Evolutionary conservation across 2,113 vertebrate genomes (phyloP).

Genomic region (Mormyrus iriodes): DNA sequence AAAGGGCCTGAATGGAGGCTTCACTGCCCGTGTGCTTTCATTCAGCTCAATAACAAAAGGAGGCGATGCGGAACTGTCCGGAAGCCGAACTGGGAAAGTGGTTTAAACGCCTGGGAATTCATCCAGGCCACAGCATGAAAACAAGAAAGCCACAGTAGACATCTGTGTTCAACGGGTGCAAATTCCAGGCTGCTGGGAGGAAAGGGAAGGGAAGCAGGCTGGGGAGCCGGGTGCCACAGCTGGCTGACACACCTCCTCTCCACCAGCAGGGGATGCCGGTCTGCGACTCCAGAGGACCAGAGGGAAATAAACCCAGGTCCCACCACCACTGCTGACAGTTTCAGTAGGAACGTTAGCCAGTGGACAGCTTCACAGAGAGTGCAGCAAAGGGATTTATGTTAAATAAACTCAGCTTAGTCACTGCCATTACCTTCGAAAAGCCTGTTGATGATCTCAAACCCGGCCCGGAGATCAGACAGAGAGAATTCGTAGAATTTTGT

Average conservation of each 20-base stretch:
- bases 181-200: neutral
- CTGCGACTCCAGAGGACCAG: neutral
- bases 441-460: constrained; percentile 85
- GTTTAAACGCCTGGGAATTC: neutral
- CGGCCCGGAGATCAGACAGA: constrained; percentile 87
- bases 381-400: neutral
- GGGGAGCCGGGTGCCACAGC: neutral
- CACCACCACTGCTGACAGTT: too few species aligned
- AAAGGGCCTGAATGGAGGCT: neutral
- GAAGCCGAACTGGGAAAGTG: neutral
- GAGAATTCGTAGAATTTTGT: constrained; percentile 99
- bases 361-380: neutral
- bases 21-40: neutral
- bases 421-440: constrained; percentile 80
- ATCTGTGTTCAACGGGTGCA: neutral
- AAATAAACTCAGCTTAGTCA: neutral
- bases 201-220: neutral
- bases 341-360: neutral
- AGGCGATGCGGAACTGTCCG: neutral
- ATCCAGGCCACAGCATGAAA: neutral
- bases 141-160: neutral
- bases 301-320: too few species aligned
- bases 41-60: neutral
- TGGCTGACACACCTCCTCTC: neutral
- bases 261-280: neutral